These are phyloP conservation scores for Labia minor DNA, from an alignment of 2,888 invertebrate genomes.

Conservation along the genomic window DNA sequence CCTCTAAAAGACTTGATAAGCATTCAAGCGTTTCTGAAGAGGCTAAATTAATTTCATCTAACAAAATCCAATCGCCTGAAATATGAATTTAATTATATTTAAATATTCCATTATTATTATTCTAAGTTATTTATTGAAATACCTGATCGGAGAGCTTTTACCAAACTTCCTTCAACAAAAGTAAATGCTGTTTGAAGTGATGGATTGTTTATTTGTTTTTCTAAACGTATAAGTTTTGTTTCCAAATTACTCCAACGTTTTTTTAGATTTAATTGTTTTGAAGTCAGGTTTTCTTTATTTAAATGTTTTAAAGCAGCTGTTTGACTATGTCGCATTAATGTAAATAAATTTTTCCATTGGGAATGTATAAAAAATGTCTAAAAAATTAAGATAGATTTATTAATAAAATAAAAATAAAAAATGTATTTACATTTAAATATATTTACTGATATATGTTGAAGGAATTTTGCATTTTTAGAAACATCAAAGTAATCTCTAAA, in stretches of 20 bases:
- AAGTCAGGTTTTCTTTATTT: slow-evolving; percentile 20
- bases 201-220: slow-evolving; percentile 60
- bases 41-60: slow-evolving; percentile 98
- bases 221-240: slow-evolving; percentile 57
- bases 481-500: slow-evolving; percentile 65
- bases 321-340: slow-evolving; percentile 64
- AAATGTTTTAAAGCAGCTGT: slow-evolving; percentile 50
- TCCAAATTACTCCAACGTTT: slow-evolving; percentile 55
- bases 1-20: slow-evolving; percentile 79
- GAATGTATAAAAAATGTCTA: slow-evolving; percentile 56
- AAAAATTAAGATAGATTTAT: slow-evolving; percentile 23
- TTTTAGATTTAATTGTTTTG: slow-evolving; percentile 22
- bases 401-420: no score
- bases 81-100: not conserved
- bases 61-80: slow-evolving; percentile 82
- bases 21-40: slow-evolving; percentile 94
- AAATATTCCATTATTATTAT: slow-evolving; percentile 15
- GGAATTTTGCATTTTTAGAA: slow-evolving; percentile 69
- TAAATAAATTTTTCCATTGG: slow-evolving; percentile 59
- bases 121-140: slow-evolving; percentile 19
- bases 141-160: slow-evolving; percentile 72
- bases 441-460: slow-evolving; percentile 59
- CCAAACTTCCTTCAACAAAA: slow-evolving; percentile 87
- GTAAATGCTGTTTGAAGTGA: slow-evolving; percentile 65
- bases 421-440: slow-evolving; percentile 24